phyloP scores from a whole-genome alignment of 2,113 vertebrate genomes.

The Regulus satrapa region DNA sequence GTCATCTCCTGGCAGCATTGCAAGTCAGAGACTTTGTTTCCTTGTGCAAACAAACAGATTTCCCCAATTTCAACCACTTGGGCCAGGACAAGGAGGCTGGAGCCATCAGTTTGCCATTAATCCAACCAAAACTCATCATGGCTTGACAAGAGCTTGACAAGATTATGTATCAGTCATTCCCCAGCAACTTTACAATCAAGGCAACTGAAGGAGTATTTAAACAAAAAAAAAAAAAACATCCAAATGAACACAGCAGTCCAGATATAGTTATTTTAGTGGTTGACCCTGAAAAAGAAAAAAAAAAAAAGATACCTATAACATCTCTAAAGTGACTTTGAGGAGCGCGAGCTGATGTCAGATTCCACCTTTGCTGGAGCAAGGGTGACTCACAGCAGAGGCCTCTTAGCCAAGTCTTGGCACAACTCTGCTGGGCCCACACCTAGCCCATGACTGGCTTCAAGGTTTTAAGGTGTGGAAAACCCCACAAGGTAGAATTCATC shows the following conservation, averaged over 20 bases:
- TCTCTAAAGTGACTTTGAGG: neutral
- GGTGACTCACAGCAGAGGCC: neutral
- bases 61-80: neutral
- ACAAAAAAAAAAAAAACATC: too few relatives aligned
- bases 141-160: neutral
- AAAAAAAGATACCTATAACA: neutral
- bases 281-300: neutral
- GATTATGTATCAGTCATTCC: neutral
- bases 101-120: neutral
- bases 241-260: neutral
- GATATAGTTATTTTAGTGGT: neutral
- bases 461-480: neutral
- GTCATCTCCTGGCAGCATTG: neutral
- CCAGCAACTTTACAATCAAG: neutral
- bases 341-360: neutral
- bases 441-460: neutral
- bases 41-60: neutral
- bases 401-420: neutral
- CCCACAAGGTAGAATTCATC: neutral
- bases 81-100: neutral
- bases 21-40: neutral
- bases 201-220: neutral
- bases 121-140: neutral
- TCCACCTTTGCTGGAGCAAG: neutral
- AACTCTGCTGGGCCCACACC: neutral